Percentiles rank a stretch among this genome's conserved stretches.
These are phyloP conservation scores for Zaprionus inermis DNA, from an alignment of 1,140 invertebrate species.

Conservation along the genomic window DNA sequence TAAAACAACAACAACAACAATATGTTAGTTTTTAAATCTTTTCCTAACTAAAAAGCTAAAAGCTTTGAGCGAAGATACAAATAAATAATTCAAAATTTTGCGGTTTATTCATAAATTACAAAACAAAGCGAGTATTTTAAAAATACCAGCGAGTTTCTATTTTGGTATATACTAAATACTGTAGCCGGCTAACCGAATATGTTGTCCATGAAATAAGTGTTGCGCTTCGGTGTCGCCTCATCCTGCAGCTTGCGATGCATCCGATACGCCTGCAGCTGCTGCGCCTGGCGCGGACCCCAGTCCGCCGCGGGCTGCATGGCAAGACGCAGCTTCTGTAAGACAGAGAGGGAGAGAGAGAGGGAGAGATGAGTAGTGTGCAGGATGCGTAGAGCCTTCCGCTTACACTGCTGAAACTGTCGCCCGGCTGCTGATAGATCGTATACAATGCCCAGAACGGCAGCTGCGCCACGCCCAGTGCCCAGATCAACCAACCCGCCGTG, in stretches of 20 bases:
- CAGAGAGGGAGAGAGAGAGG: not conserved
- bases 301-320: constrained; percentile 59
- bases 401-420: constrained; percentile 53
- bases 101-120: constrained; percentile 48
- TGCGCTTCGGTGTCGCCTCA: constrained; percentile 29
- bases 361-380: not conserved
- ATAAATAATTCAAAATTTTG: constrained; percentile 37
- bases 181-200: constrained; percentile 56
- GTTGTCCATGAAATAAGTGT: constrained; percentile 58
- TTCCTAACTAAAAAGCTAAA: constrained; percentile 63
- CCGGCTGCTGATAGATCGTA: constrained; percentile 69
- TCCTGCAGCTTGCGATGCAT: constrained; percentile 39
- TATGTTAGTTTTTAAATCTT: constrained; percentile 65
- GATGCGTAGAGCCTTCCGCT: not conserved
- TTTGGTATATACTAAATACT: not conserved
- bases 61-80: constrained; percentile 45
- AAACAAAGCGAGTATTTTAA: constrained; percentile 51
- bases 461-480: constrained; percentile 84
- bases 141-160: constrained; percentile 15
- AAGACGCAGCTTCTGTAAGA: constrained; percentile 52
- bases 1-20: not conserved
- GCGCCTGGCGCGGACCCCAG: constrained; percentile 68
- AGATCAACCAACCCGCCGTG: constrained; percentile 84
- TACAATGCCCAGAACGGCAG: constrained; percentile 85
- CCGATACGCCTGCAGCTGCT: constrained; percentile 63